Evolutionary conservation across 2,113 vertebrate species (phyloP).

Genomic region (Tetrao urogallus): DNA sequence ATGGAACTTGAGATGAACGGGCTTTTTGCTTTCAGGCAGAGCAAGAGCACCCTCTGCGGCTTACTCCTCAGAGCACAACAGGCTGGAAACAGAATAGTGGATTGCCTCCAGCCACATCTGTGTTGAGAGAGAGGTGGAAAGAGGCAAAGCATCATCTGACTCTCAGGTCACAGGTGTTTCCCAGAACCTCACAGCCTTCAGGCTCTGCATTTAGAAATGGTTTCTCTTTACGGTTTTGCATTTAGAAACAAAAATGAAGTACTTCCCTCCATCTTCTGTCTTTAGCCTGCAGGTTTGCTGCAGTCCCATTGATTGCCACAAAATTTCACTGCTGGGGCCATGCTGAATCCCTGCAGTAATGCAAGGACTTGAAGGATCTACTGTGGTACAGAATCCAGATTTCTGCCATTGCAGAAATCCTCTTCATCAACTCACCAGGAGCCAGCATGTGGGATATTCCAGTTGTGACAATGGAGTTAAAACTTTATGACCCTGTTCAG

Average conservation of each 20-base stretch:
- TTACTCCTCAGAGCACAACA: not conserved
- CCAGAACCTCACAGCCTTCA: not conserved
- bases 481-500: not conserved
- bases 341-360: not conserved
- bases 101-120: accelerated
- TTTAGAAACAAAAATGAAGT: not conserved
- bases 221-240: not conserved
- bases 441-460: not conserved
- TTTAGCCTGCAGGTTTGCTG: not conserved
- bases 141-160: not conserved
- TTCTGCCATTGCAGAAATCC: not conserved
- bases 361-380: not conserved
- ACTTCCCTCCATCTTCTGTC: not conserved
- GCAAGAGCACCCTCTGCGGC: conserved; percentile 78
- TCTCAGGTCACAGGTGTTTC: not conserved
- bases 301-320: no score
- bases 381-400: not conserved
- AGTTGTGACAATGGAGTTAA: not conserved
- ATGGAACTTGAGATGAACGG: not conserved
- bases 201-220: not conserved
- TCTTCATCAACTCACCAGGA: not conserved
- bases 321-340: not conserved
- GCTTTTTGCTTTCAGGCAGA: conserved; percentile 12
- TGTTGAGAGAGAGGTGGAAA: not conserved
- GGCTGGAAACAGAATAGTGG: not conserved